Conservation (phyloP, 2,113 vertebrate genomes). For the rat (Rattus norvegicus) region DNA sequence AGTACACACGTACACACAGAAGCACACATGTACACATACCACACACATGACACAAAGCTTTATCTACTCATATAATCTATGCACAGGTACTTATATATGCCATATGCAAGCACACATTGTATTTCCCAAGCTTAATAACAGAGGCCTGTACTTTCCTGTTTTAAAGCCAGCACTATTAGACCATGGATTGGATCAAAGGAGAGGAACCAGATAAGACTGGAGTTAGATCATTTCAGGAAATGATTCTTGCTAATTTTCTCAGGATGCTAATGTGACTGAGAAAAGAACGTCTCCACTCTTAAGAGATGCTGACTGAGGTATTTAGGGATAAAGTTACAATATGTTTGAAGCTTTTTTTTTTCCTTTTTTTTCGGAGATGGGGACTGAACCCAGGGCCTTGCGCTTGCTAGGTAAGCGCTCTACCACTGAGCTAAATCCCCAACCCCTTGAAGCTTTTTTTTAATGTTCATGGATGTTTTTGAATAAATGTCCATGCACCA, state of each 20-base stretch:
- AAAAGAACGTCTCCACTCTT: not conserved
- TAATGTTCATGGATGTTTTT: not conserved
- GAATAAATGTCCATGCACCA: not conserved
- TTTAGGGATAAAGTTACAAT: not conserved
- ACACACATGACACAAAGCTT: not conserved
- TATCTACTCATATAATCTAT: not conserved
- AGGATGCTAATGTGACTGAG: not conserved
- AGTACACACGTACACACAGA: not conserved
- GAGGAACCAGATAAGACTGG: not conserved
- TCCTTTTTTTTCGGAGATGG: too few species aligned
- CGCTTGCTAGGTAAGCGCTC: too few species aligned
- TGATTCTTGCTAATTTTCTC: slow-evolving; percentile 39
- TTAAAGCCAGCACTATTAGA: not conserved
- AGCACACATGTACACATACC: not conserved
- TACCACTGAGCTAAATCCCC: too few species aligned
- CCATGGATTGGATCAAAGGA: not conserved
- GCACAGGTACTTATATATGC: too few species aligned
- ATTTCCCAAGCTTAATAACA: not conserved
- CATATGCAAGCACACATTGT: not conserved
- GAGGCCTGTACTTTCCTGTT: not conserved
- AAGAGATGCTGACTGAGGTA: not conserved
- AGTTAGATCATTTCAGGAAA: not conserved
- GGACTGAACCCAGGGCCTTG: too few species aligned
- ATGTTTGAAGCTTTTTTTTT: not conserved
- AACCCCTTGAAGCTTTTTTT: too few species aligned